phyloP scores from a whole-genome alignment of 2,113 vertebrate genomes.

The Falcunculus frontatus region DNA sequence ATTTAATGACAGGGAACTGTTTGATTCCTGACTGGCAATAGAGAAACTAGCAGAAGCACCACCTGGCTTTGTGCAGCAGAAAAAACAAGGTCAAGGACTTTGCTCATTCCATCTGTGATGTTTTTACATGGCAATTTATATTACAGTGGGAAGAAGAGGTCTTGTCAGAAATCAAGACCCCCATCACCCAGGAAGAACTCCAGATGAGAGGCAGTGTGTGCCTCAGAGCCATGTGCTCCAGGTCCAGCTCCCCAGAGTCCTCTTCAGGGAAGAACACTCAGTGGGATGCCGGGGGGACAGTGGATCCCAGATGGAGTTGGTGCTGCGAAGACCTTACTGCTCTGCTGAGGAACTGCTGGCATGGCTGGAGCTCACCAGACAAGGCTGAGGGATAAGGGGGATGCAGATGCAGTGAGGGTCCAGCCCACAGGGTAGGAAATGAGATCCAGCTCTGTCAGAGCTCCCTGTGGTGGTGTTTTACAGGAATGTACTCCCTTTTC shows the following conservation, averaged over 20 bases:
- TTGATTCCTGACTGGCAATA: slow-evolving; percentile 15
- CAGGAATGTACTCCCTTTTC: background rate
- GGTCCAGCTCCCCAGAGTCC: background rate
- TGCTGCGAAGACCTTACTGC: background rate
- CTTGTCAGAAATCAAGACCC: background rate
- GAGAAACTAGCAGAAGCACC: slow-evolving; percentile 7
- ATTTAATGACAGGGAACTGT: background rate
- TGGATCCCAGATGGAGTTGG: background rate
- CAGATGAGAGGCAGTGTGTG: background rate
- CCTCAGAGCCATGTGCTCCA: background rate
- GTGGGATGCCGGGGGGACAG: background rate
- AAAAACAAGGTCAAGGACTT: slow-evolving; percentile 56
- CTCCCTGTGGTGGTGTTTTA: background rate
- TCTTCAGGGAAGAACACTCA: fast-evolving
- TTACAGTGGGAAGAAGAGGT: background rate
- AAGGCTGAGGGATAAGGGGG: background rate
- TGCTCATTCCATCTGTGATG: slow-evolving; percentile 32
- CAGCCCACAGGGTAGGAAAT: background rate
- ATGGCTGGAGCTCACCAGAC: background rate
- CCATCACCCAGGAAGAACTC: fast-evolving
- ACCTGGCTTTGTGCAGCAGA: slow-evolving; percentile 39
- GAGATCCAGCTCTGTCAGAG: background rate
- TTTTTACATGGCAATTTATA: background rate
- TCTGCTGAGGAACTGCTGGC: fast-evolving
- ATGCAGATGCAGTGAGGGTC: background rate